These are phyloP conservation scores for Drosophila obscura DNA, from an alignment of 1,140 invertebrate species.

Conservation along the genomic window DNA sequence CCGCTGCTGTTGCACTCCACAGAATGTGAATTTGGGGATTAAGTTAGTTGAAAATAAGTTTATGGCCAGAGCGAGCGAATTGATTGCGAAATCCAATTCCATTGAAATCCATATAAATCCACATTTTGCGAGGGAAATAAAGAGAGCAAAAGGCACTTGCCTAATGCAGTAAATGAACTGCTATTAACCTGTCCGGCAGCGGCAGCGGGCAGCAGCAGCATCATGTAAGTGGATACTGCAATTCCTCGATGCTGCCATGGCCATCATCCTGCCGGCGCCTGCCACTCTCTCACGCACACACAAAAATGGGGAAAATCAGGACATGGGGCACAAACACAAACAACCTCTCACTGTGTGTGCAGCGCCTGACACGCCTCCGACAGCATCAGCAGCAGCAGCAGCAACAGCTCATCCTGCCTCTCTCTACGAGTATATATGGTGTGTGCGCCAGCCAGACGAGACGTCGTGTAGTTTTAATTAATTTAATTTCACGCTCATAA, in stretches of 20 bases:
- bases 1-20: too few relatives aligned
- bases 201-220: too few relatives aligned
- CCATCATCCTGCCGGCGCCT: background rate
- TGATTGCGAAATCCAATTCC: too few relatives aligned
- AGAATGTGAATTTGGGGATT: too few relatives aligned
- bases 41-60: too few relatives aligned
- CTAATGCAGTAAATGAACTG: too few relatives aligned
- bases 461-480: conserved; percentile 72
- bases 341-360: conserved; percentile 7
- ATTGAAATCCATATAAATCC: too few relatives aligned
- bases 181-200: too few relatives aligned
- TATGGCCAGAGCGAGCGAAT: too few relatives aligned
- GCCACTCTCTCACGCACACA: background rate
- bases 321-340: conserved; percentile 1
- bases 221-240: too few relatives aligned
- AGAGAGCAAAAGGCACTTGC: too few relatives aligned
- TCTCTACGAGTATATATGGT: conserved; percentile 3
- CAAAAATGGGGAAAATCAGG: conserved; percentile 36
- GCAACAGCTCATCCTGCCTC: conserved; percentile 9
- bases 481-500: conserved; percentile 76
- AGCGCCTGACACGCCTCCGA: conserved; percentile 34
- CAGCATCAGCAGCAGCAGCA: conserved; percentile 5
- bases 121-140: too few relatives aligned
- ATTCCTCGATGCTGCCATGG: background rate
- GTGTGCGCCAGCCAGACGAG: conserved; percentile 10